phyloP scores from a whole-genome alignment of 2,113 vertebrate species.

The Oncorhynchus clarkii region DNA sequence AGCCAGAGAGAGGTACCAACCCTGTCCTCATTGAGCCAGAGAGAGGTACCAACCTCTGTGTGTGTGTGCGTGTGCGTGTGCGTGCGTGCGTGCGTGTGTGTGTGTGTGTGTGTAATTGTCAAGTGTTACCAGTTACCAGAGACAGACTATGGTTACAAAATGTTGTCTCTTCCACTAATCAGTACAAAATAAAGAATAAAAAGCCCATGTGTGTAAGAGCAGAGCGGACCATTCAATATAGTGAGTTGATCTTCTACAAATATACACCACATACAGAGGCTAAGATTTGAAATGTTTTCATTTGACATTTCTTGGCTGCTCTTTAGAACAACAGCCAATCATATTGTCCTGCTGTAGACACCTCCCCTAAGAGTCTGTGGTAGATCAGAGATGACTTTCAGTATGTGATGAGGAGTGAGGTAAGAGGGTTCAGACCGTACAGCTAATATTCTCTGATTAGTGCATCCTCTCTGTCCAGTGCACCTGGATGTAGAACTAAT shows the following conservation, averaged over 20 bases:
- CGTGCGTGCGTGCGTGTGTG: not conserved
- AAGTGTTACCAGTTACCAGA: conserved; percentile 14
- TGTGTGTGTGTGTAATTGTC: not conserved
- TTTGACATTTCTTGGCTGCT: not conserved
- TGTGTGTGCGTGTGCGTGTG: conserved; percentile 2
- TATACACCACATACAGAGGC: not conserved
- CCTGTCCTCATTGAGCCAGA: too few relatives aligned
- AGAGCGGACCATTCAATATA: not conserved
- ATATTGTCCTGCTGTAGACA: not conserved
- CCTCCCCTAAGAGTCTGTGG: too few relatives aligned
- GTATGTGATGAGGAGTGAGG: not conserved
- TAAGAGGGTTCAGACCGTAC: not conserved
- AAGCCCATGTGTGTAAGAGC: conserved; percentile 6
- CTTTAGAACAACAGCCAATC: not conserved
- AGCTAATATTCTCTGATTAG: not conserved
- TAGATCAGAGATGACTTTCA: too few relatives aligned
- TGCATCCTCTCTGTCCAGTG: not conserved
- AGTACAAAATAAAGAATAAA: conserved; percentile 7
- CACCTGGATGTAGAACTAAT: conserved; percentile 22
- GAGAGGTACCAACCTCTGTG: conserved; percentile 1
- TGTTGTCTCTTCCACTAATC: conserved; percentile 4
- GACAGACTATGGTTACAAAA: conserved; percentile 19
- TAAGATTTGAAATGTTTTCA: not conserved
- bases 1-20: too few relatives aligned
- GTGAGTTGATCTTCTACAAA: not conserved